Evolutionary conservation across 2,888 invertebrate species (phyloP).

Genomic region (Xanthostigma xanthostigma): DNA sequence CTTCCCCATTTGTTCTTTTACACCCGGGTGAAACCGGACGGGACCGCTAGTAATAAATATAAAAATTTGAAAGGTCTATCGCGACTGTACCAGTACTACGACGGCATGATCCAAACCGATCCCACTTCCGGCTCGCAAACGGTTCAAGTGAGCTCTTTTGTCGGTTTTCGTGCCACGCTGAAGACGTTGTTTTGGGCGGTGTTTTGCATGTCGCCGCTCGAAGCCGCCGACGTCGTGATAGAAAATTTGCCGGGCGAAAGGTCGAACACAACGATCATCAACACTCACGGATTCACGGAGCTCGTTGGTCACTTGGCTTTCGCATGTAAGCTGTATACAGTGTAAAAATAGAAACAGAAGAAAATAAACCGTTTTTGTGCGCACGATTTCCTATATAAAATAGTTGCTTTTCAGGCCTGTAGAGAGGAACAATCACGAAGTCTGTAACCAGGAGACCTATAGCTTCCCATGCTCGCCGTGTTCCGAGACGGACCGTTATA

Average conservation of each 20-base stretch:
- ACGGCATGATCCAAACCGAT: constrained; percentile 42
- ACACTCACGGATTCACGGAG: constrained; percentile 45
- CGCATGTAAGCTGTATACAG: constrained; percentile 28
- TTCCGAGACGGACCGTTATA: too few relatives aligned
- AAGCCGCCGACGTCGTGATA: constrained; percentile 48
- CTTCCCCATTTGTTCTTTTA: too few relatives aligned
- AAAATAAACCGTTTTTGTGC: too few relatives aligned
- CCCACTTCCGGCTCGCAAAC: constrained; percentile 40
- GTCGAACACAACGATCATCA: constrained; percentile 31
- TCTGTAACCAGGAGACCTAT: too few relatives aligned
- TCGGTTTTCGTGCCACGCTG: constrained; percentile 38
- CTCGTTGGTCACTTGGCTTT: constrained; percentile 51
- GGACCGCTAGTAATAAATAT: constrained; percentile 11
- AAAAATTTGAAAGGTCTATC: constrained; percentile 27
- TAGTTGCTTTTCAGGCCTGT: too few relatives aligned
- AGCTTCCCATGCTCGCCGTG: too few relatives aligned
- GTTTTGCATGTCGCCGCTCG: constrained; percentile 49
- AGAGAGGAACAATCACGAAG: too few relatives aligned
- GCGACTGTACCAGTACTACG: constrained; percentile 48
- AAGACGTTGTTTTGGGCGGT: constrained; percentile 56
- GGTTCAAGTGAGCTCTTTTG: constrained; percentile 41
- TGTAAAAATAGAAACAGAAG: too few relatives aligned
- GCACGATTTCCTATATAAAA: too few relatives aligned
- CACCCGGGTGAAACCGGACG: too few relatives aligned
- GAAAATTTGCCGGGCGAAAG: constrained; percentile 37